These are phyloP conservation scores for Tenebrio molitor DNA, from an alignment of 1,140 invertebrate species.

Conservation along the genomic window DNA sequence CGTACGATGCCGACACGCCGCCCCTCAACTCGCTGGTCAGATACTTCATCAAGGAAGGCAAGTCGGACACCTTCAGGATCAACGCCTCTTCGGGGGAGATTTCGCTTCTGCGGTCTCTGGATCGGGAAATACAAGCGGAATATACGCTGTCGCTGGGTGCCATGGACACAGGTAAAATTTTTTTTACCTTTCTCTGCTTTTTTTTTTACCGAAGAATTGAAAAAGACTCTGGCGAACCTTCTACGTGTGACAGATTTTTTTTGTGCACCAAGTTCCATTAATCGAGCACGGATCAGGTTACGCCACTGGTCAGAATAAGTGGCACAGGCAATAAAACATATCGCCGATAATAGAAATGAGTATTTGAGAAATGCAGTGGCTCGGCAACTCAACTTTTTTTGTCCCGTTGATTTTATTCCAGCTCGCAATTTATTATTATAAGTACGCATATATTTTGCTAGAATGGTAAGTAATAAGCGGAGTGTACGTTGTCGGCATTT, in stretches of 20 bases:
- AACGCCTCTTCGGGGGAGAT: conserved; percentile 92
- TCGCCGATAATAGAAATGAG: conserved; percentile 27
- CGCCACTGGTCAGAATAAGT: conserved; percentile 4
- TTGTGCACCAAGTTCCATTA: too few species aligned
- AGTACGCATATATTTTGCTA: conserved; percentile 8
- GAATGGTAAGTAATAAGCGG: conserved; percentile 34
- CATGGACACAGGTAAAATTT: conserved; percentile 95
- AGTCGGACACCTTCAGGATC: conserved; percentile 88
- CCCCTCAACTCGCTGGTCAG: conserved; percentile 90
- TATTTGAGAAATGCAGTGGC: conserved; percentile 35
- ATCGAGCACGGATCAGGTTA: neutral
- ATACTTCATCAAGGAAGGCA: conserved; percentile 93
- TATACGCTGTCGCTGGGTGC: conserved; percentile 89
- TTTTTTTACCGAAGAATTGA: too few species aligned
- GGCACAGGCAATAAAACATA: conserved; percentile 21
- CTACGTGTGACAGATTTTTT: too few species aligned
- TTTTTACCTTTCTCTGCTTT: conserved; percentile 55
- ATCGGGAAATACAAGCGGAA: conserved; percentile 85
- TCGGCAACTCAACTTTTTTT: conserved; percentile 4
- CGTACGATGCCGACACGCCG: conserved; percentile 91
- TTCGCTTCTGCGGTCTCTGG: conserved; percentile 82
- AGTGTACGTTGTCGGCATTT: conserved; percentile 18
- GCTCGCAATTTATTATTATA: conserved; percentile 1
- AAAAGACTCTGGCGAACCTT: too few species aligned
- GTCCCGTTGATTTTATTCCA: conserved; percentile 5